Evolutionary conservation across 2,888 invertebrate genomes (phyloP).

Genomic region (Trichogramma evanescens): DNA sequence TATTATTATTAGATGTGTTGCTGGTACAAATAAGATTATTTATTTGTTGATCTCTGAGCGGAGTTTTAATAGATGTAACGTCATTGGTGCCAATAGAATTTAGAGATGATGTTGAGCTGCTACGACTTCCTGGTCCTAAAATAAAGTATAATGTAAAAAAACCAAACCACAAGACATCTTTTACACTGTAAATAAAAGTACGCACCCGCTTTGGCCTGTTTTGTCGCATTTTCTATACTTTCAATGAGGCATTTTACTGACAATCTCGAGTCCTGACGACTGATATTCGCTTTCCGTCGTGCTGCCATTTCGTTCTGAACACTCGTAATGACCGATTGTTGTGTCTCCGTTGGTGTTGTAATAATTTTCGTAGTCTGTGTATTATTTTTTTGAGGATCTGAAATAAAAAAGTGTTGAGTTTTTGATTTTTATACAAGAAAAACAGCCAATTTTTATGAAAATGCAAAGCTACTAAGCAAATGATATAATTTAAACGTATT

Average conservation of each 20-base stretch:
- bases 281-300: constrained; percentile 52
- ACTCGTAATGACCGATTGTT: constrained; percentile 52
- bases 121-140: constrained; percentile 53
- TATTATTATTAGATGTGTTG: constrained; percentile 43
- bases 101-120: constrained; percentile 56
- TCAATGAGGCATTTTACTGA: constrained; percentile 88
- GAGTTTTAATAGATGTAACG: constrained; percentile 40
- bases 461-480: too few species aligned
- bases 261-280: constrained; percentile 67
- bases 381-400: constrained; percentile 32
- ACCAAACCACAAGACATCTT: background rate
- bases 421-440: background rate
- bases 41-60: constrained; percentile 43
- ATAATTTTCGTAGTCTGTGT: constrained; percentile 39
- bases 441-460: constrained; percentile 1
- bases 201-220: constrained; percentile 59
- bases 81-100: constrained; percentile 44
- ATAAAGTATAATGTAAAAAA: background rate
- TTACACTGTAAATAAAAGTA: constrained; percentile 7
- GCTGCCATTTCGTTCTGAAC: constrained; percentile 56
- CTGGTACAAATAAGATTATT: constrained; percentile 42
- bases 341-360: constrained; percentile 48
- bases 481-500: too few species aligned
- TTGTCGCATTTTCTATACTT: constrained; percentile 81
- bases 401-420: background rate